Base-by-base conservation (phyloP, 2,113 vertebrate genomes). In the Trochalopteron elliotii region DNA sequence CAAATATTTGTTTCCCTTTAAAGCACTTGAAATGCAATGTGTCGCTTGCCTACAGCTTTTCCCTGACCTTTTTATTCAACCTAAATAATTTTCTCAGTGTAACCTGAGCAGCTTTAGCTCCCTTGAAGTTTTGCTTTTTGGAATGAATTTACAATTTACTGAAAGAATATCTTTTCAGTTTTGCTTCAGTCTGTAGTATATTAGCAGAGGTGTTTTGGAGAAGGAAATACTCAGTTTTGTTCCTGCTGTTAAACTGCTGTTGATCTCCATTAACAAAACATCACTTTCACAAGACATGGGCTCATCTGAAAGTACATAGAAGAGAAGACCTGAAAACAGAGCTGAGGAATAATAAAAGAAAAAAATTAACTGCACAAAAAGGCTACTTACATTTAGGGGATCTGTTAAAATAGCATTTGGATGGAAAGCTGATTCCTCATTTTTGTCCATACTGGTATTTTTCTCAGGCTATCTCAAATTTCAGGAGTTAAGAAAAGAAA, bases 381-480 rank as follows among this genome's bases (percentile, higher is more conserved):
- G n/a, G 31, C 70, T 83, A 94, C 93, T 96, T 94, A 96, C 74
- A 92, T 94, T 90, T 91, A 88, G 71, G 56, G 37, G 47, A 82
- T 93, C 91, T 96, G 87, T 63, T 23, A 79, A 95, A 96, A 94
- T 63, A 89, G 56, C 72, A 71, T 95, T 96, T 76, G 83, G 90
- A 95, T 74, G 55, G 95, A 91, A 94, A 95, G 64, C 63, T 44
- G 85, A 91, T 95, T 94, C 88, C 68, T 63, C 56, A 22, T 88
- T 93, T 96, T 95, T 96, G 69, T 94, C 83, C 47, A 27, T 31
- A 68, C 78, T 59, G 72, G 83, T 64, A 70, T 88, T 96, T 96
- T 96, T 94, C 65, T 95, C 83, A 93, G 90, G 59, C 61, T 94
- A 94, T 93, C 94, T 96, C 82, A 94, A 96, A 96, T 91, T 90